These are phyloP conservation scores for Acropternis orthonyx DNA, from an alignment of 2,797 vertebrate genomes.

Conservation along the genomic window DNA sequence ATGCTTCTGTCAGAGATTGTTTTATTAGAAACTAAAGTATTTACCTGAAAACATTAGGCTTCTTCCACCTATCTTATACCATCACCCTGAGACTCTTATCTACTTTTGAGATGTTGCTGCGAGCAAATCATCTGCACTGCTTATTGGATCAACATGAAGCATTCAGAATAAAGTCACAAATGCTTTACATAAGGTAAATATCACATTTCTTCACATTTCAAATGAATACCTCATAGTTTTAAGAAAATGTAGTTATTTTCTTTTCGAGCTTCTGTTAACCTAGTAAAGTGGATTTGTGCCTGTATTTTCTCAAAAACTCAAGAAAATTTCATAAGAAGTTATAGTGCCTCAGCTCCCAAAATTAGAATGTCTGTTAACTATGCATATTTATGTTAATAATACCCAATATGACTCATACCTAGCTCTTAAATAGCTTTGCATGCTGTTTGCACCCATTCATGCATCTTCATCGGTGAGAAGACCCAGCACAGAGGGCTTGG, in stretches of 20 bases:
- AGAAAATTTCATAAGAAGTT: not conserved
- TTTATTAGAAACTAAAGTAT: not conserved
- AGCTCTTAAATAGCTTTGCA: not conserved
- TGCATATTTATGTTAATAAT: not conserved
- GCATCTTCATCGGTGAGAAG: not conserved
- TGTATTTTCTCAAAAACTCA: not conserved
- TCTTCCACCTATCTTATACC: not conserved
- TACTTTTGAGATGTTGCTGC: not conserved
- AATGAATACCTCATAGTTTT: not conserved
- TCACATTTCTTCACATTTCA: not conserved
- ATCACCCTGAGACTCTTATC: not conserved
- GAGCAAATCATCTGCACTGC: not conserved
- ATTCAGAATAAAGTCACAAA: not conserved
- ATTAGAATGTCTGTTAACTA: not conserved
- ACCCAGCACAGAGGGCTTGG: not conserved
- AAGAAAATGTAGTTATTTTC: not conserved
- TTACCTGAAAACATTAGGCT: not conserved
- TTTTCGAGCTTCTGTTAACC: not conserved
- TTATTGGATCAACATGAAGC: not conserved
- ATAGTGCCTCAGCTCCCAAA: not conserved
- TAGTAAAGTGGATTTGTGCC: not conserved
- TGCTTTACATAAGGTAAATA: not conserved
- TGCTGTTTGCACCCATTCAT: fast-evolving
- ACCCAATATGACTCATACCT: not conserved
- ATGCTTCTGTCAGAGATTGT: not conserved